Conservation (phyloP, 2,888 invertebrate genomes). For the Lapara coniferarum region DNA sequence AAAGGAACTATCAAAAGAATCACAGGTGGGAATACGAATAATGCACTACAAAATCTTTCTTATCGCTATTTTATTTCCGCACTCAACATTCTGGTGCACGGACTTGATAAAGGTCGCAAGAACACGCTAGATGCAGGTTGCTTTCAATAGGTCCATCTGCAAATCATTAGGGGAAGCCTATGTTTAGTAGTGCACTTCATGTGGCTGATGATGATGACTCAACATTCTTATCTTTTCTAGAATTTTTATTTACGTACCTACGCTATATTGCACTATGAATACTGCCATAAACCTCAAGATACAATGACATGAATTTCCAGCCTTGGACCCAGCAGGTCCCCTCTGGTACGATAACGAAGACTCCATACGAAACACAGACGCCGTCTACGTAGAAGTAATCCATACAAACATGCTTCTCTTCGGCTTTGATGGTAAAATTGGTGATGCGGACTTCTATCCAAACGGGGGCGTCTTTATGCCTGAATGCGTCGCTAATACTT, state of each 20-base stretch:
- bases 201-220: too few relatives aligned
- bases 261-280: too few relatives aligned
- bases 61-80: not conserved
- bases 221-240: too few relatives aligned
- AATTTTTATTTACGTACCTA: too few relatives aligned
- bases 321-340: conserved; percentile 72
- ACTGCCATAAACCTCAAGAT: not conserved
- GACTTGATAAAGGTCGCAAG: too few relatives aligned
- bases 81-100: too few relatives aligned
- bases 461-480: conserved; percentile 66
- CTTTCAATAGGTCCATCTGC: too few relatives aligned
- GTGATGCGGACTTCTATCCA: conserved; percentile 68
- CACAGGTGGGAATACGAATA: conserved; percentile 53
- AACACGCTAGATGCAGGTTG: too few relatives aligned
- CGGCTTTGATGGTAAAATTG: conserved; percentile 57
- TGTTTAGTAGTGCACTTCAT: too few relatives aligned
- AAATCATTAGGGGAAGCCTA: too few relatives aligned
- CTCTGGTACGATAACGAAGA: conserved; percentile 54
- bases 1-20: conserved; percentile 56
- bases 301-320: conserved; percentile 43
- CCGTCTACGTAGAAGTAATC: conserved; percentile 68
- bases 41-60: too few relatives aligned
- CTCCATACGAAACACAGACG: conserved; percentile 56
- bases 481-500: conserved; percentile 58
- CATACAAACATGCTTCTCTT: conserved; percentile 63